A percentile compares a stretch with the other conserved stretches of the same genome.
These are phyloP conservation scores for Myotis vivesi DNA, from an alignment of 2,797 vertebrate genomes.

Conservation along the genomic window DNA sequence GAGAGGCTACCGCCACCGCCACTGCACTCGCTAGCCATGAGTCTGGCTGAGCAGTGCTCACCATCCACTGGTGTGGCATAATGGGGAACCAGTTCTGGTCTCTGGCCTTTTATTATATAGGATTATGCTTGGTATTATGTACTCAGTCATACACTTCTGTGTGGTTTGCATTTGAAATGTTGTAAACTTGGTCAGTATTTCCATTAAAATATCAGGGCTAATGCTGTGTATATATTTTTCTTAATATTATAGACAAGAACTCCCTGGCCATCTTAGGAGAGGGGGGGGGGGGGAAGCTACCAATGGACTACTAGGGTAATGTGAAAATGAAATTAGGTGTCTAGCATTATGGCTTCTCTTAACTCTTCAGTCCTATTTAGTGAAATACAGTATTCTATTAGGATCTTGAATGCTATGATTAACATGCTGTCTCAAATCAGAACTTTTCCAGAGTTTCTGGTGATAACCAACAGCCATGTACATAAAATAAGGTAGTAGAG, in stretches of 20 bases:
- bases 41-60: too few species aligned
- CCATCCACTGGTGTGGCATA: too few species aligned
- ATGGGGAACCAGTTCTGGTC: too few species aligned
- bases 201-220: slow-evolving; percentile 90
- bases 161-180: slow-evolving; percentile 85
- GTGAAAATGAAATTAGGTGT: not conserved
- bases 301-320: not conserved
- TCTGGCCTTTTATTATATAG: too few species aligned
- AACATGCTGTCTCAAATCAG: not conserved
- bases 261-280: not conserved
- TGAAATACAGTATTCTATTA: not conserved
- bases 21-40: too few species aligned
- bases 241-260: not conserved
- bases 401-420: not conserved
- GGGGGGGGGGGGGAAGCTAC: too few species aligned
- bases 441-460: not conserved
- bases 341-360: not conserved
- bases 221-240: slow-evolving; percentile 54
- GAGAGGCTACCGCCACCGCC: too few species aligned
- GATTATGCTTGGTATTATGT: slow-evolving; percentile 83
- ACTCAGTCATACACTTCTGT: slow-evolving; percentile 75
- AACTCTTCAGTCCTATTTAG: not conserved
- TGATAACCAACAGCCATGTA: not conserved
- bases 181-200: slow-evolving; percentile 89
- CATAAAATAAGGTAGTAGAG: not conserved